These are phyloP conservation scores for Aeoliscus strigatus DNA, from an alignment of 2,797 vertebrate genomes.

Conservation along the genomic window DNA sequence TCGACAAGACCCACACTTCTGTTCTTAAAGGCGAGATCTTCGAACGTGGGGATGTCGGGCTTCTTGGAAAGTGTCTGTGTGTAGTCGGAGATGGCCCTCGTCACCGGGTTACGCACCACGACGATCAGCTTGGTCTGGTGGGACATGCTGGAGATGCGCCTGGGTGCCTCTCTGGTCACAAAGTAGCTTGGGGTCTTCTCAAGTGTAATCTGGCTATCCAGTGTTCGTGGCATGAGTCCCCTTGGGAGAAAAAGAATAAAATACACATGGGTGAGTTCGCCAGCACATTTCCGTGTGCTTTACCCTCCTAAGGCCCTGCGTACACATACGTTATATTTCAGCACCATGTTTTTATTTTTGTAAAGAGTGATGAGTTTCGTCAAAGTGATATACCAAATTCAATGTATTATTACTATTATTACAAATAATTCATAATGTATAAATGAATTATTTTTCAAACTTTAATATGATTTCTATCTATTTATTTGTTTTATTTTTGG, in stretches of 20 bases:
- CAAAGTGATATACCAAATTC: too few relatives aligned
- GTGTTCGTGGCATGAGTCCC: slow-evolving; percentile 90
- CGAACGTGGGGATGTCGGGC: slow-evolving; percentile 92
- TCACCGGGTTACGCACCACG: slow-evolving; percentile 94
- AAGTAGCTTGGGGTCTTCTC: slow-evolving; percentile 99
- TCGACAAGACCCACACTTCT: slow-evolving; percentile 85
- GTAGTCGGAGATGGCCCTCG: slow-evolving; percentile 95
- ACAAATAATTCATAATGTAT: too few relatives aligned
- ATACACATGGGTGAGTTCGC: slow-evolving; percentile 30
- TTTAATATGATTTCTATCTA: too few relatives aligned
- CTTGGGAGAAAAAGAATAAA: slow-evolving; percentile 63
- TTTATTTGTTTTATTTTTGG: too few relatives aligned
- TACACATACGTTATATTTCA: too few relatives aligned
- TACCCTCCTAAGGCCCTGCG: too few relatives aligned
- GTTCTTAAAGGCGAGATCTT: slow-evolving; percentile 92
- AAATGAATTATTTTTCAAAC: too few relatives aligned
- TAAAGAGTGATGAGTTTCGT: too few relatives aligned
- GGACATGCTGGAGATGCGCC: slow-evolving; percentile 89
- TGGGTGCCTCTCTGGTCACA: slow-evolving; percentile 88
- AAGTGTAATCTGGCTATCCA: slow-evolving; percentile 92
- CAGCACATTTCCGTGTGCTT: slow-evolving; percentile 25
- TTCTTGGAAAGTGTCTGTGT: slow-evolving; percentile 96
- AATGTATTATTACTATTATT: too few relatives aligned
- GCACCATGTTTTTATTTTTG: slow-evolving; percentile 22
- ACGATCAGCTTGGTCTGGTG: slow-evolving; percentile 90